Base-by-base conservation (phyloP, 2,888 invertebrate genomes). In the Strigamia maritima region DNA sequence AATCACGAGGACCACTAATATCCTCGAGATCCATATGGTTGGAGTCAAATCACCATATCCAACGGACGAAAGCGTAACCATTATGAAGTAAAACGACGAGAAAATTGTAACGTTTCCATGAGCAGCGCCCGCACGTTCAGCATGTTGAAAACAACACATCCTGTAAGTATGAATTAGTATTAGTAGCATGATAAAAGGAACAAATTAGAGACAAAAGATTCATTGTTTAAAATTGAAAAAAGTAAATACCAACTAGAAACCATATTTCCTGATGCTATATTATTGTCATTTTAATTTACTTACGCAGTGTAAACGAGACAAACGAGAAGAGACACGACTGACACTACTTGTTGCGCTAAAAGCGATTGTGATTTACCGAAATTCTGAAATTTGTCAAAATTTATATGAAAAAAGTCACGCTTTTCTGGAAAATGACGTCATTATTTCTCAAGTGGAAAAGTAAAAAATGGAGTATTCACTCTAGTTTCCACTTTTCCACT, bases 61-160 rank as follows among this genome's bases (percentile, higher is more conserved):
- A 3, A 88, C 88, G 0, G 88, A 88, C 0, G 88, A 87, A 81
- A 88, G 85, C 14, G 88, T 88, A 60, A 88, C 88, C 81, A 88
- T 86, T 12, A 87, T 86, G 82, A 87, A 88, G 84, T 88, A 88
- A 79, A 88, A 83, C 2, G 86, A 85, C 79, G 87, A 86, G 83
- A 88, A 87, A 78, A 87, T 82, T 77, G 83, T 84, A 82, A 88
- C 85, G 2, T 14, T 2, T 6, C 2, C 16, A 75, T 86, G 84
- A 26, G 84, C 82, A 74, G 84, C 84, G 35, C 88, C 86, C 12
- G 86, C 88, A 65, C 88, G 81, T 83, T 88, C 88, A 14, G 88
- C 82, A 80, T 88, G 88, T 81, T 88, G 87, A 28, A 88, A 86
- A 77, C 87, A 87, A 82, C 88, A 88, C 79, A 87, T 85, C 82